Conservation (phyloP, 1,140 invertebrate species). For the Telenomus remus region DNA sequence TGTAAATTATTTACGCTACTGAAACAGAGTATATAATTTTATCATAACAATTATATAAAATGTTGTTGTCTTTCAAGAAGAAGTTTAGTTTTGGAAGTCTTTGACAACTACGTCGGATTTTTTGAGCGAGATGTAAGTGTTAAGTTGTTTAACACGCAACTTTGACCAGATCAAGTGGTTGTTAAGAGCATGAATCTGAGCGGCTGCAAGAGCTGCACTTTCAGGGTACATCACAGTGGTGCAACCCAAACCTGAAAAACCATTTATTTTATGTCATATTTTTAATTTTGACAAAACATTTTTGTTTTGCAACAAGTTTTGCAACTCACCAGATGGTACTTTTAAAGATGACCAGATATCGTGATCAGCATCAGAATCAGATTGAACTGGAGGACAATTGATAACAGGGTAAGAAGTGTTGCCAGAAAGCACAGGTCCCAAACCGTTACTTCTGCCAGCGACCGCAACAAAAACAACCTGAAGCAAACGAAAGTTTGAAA, state of each 20-base stretch:
- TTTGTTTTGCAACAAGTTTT: not conserved
- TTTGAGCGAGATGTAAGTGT: conserved; percentile 81
- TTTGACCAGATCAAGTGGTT: conserved; percentile 94
- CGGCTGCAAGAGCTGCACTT: conserved; percentile 92
- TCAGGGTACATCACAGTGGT: conserved; percentile 94
- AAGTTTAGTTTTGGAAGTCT: not conserved
- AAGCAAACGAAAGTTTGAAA: conserved; percentile 7
- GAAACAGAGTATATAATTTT: too few species aligned
- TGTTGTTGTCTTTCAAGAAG: not conserved
- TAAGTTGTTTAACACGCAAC: conserved; percentile 87
- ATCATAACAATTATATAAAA: too few species aligned
- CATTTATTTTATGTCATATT: too few species aligned
- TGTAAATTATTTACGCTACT: not conserved
- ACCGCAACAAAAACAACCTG: conserved; percentile 94
- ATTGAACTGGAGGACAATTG: conserved; percentile 93
- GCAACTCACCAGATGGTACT: conserved; percentile 89
- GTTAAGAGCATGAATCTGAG: conserved; percentile 89
- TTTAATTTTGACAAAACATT: too few species aligned
- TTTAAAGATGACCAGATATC: conserved; percentile 98
- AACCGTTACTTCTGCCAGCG: conserved; percentile 96
- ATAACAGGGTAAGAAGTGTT: conserved; percentile 95
- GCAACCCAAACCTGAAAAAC: conserved; percentile 86
- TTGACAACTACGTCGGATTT: conserved; percentile 78
- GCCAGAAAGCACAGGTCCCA: conserved; percentile 95
- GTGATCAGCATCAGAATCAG: conserved; percentile 80